phyloP scores from a whole-genome alignment of 1,140 invertebrate genomes.

The Drosophila pallidifrons region DNA sequence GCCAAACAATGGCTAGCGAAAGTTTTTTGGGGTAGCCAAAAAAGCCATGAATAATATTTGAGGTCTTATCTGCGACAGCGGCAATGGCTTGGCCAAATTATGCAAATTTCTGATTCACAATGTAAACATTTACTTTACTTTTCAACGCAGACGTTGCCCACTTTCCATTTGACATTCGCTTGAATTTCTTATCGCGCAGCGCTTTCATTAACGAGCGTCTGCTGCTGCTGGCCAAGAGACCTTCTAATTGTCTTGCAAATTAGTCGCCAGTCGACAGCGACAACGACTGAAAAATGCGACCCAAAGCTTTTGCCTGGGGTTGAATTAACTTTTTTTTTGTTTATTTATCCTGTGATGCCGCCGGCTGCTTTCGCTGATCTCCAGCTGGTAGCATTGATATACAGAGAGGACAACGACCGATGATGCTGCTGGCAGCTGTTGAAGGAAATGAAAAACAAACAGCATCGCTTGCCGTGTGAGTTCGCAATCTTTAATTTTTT shows the following conservation, averaged over 20 bases:
- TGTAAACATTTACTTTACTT: conserved; percentile 84
- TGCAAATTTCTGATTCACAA: conserved; percentile 82
- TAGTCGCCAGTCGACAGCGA: conserved; percentile 52
- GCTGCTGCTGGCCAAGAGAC: conserved; percentile 54
- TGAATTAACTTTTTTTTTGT: conserved; percentile 45
- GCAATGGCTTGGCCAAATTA: conserved; percentile 63
- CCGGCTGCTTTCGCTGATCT: conserved; percentile 12
- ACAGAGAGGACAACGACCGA: conserved; percentile 46
- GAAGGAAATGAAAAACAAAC: conserved; percentile 82
- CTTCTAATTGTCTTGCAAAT: conserved; percentile 84
- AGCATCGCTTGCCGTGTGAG: conserved; percentile 40
- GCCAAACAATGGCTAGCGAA: conserved; percentile 18
- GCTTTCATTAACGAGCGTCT: conserved; percentile 76
- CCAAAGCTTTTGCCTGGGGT: conserved; percentile 9
- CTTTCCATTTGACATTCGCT: conserved; percentile 70
- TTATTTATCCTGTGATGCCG: conserved; percentile 58
- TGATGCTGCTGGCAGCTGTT: conserved; percentile 63
- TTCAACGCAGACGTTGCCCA: conserved; percentile 65
- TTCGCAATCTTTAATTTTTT: conserved; percentile 57
- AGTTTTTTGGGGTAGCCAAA: conserved; percentile 25
- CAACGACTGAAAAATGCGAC: conserved; percentile 50
- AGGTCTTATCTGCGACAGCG: conserved; percentile 62
- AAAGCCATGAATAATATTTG: conserved; percentile 71
- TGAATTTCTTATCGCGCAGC: conserved; percentile 72
- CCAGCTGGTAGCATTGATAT: conserved; percentile 11